A percentile compares a stretch with the other conserved stretches of the same genome.
Conservation (phyloP, 2,888 invertebrate genomes). For the Archips xylosteana region DNA sequence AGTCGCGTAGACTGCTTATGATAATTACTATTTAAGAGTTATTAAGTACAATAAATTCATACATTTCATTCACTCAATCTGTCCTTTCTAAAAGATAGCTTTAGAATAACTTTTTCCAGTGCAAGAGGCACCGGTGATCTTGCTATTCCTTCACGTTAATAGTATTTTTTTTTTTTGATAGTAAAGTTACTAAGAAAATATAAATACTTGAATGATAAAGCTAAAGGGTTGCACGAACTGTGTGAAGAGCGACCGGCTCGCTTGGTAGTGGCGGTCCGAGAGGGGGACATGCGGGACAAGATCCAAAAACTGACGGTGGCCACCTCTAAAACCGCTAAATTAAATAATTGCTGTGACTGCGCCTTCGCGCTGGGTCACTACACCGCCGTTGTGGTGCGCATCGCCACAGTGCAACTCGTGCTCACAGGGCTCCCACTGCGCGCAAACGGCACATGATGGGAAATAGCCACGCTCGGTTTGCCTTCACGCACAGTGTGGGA, state of each 20-base stretch:
- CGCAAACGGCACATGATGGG: background rate
- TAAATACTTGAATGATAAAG: background rate
- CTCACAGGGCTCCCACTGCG: background rate
- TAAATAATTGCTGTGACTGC: no score
- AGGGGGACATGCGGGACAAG: no score
- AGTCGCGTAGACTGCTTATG: slow-evolving; percentile 19
- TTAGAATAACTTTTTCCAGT: slow-evolving; percentile 32
- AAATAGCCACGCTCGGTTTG: background rate
- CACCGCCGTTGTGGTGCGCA: no score
- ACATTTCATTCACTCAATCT: slow-evolving; percentile 33
- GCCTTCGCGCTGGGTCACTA: no score
- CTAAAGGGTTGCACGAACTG: background rate
- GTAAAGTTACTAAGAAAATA: background rate
- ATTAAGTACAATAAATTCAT: slow-evolving; percentile 32
- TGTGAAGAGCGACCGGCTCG: background rate
- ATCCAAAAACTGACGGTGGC: no score
- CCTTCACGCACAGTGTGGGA: background rate
- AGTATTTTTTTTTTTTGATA: slow-evolving; percentile 23
- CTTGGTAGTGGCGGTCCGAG: no score
- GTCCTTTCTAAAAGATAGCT: slow-evolving; percentile 35
- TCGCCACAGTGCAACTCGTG: background rate
- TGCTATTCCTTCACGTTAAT: slow-evolving; percentile 29
- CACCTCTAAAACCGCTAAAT: no score
- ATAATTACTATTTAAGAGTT: slow-evolving; percentile 29
- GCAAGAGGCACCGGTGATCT: slow-evolving; percentile 23